Base-by-base conservation (phyloP, 2,888 invertebrate species). In the Athripsodes cinereus region DNA sequence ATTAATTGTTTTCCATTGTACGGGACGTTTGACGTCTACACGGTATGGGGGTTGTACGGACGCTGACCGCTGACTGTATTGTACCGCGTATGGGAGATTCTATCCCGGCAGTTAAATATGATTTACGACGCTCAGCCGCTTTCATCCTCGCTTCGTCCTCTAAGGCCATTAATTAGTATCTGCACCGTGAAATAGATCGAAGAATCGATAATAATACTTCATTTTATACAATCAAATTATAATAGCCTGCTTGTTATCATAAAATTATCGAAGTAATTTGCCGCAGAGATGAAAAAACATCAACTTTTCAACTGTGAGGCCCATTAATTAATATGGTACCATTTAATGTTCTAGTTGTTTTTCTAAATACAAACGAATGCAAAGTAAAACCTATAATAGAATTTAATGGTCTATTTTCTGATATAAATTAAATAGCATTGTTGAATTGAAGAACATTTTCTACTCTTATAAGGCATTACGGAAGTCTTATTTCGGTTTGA, bases 1-100 rank as follows among this genome's bases (percentile, higher is more conserved):
- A 58, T 62, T 60, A 62, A 62, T 62, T 62, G 62, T 60, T 62
- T 60, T 60, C 57, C 60, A 60, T 60, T 54, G 60, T 60, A 44
- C 19, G 58, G 60, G 52, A 56, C 55, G 40, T 61, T 55, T 61
- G 61, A 58, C 22, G 35, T 46, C 26, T 31, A 52, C 22, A 26
- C 22, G 34, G 48, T 35, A 47, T 44, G 47, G 46, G 31, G 26
- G 18, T 22, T 16, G 54, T 26, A 16, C 13, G 19, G 26, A 22
- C 44, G 22, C 21, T n/a, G 18, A n/a, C 22, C n/a, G 52, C 19
- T 18, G 20, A 46, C 46, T 26, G 26, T 26, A 8, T 2, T 40
- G 13, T 40, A 8, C 16, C 13, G 3, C 22, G n/a, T n/a, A 22
- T 26, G 13, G 50, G 50, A 50, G 21, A 48, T 19, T 22, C 50